Percentiles rank a stretch among this genome's conserved stretches.
These are phyloP conservation scores for Agrotis puta DNA, from an alignment of 2,888 invertebrate genomes.

Conservation along the genomic window DNA sequence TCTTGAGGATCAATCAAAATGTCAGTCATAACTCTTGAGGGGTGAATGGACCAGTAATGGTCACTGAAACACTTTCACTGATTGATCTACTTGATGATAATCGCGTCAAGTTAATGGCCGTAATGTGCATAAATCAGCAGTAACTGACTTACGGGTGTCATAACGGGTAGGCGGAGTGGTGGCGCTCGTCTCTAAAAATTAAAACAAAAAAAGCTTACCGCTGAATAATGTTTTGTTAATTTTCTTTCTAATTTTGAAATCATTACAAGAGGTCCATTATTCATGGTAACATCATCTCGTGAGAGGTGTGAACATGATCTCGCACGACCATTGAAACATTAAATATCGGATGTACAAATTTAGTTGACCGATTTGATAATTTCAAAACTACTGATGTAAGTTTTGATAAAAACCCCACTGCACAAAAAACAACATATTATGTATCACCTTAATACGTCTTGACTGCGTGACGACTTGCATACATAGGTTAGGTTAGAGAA, in stretches of 20 bases:
- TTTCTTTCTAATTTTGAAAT: conserved; percentile 1
- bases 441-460: too few relatives aligned
- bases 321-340: background rate
- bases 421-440: too few relatives aligned
- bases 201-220: background rate
- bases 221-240: background rate
- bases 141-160: background rate
- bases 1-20: background rate
- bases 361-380: background rate
- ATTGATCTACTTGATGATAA: conserved; percentile 25
- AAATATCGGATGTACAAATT: background rate
- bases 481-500: too few relatives aligned
- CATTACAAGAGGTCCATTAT: background rate
- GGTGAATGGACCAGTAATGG: conserved; percentile 18
- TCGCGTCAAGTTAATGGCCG: background rate
- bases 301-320: conserved; percentile 12
- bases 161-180: background rate
- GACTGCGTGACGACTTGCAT: too few relatives aligned
- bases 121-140: conserved; percentile 19
- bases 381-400: too few relatives aligned
- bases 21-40: background rate
- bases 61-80: conserved; percentile 34
- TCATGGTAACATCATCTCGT: background rate
- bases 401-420: too few relatives aligned
- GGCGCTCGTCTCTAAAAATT: background rate